Evolutionary conservation across 2,888 invertebrate genomes (phyloP).

Genomic region (Eudemis profundana): DNA sequence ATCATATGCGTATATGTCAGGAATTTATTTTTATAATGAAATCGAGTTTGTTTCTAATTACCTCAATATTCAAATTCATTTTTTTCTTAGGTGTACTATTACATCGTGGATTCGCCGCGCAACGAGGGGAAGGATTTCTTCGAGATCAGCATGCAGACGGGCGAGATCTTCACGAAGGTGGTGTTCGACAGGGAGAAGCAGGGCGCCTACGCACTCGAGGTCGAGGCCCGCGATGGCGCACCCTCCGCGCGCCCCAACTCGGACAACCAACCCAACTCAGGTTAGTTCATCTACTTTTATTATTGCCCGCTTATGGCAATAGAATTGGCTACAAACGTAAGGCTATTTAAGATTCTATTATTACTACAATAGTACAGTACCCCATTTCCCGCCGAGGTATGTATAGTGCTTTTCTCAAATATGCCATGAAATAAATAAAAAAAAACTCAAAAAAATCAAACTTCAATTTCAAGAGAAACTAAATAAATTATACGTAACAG

Average conservation of each 20-base stretch:
- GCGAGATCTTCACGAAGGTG: conserved; percentile 97
- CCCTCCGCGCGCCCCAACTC: conserved; percentile 98
- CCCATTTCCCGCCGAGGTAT: no score
- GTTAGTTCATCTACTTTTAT: conserved; percentile 81
- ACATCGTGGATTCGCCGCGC: conserved; percentile 95
- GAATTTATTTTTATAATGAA: no score
- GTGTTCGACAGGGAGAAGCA: conserved; percentile 99
- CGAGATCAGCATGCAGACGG: conserved; percentile 97
- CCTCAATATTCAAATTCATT: conserved; percentile 7
- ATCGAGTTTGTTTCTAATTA: no score
- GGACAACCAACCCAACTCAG: conserved; percentile 97
- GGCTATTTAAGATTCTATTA: no score
- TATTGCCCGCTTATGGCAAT: conserved; percentile 28
- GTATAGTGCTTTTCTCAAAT: no score
- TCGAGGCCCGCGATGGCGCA: conserved; percentile 98
- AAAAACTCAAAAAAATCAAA: no score
- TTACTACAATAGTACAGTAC: no score
- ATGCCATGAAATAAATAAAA: no score
- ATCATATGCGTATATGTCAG: no score
- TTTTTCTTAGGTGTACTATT: conserved; percentile 93
- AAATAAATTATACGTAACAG: no score
- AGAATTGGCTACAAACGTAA: neutral
- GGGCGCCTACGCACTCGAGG: conserved; percentile 98
- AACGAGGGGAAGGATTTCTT: conserved; percentile 98
- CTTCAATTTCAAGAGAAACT: no score